Evolutionary conservation across 2,888 invertebrate species (phyloP), one percentile per base, ranked within the genome.

Genomic region (Pycnomerus fuliginosus): DNA sequence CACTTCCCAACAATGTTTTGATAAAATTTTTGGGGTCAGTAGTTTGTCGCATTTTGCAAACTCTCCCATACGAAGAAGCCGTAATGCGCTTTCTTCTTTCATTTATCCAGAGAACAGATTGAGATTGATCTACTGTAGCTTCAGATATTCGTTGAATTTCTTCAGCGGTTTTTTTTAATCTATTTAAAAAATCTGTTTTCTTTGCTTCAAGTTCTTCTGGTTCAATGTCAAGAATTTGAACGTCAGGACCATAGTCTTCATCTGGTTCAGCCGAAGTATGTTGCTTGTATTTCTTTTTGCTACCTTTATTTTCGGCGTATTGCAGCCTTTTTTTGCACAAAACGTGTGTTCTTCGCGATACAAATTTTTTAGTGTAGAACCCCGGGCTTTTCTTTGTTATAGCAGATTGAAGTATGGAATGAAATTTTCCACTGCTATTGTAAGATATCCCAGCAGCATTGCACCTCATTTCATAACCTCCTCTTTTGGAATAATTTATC

Each of bases 391-490:
- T 17, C 11, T 15, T 15, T 4, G 23, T 39, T 22, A 15, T 4
- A 15, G 38, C 30, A 17, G 12, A 33, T 15, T 39, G 23, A 14
- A 39, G 3, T 10, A 7, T 14, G 7, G 11, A 8, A 17, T 7
- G 11, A 37, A 12, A 37, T 17, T 29, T 22, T 3, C 8, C 29
- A 20, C 15, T 16, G 10, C 8, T 3, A 20, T 37, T 37, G 15
- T 17, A 15, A 7, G 29, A 37, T 11, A 37, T 10, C 20, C 20
- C 61, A 5, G 67, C 58, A 11, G 59, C 58, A 3, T 52, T 35
- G 22, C 58, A 62, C 34, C 66, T 50, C 8, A 44, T 54, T 53
- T 58, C 48, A 40, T 64, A 69, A 2, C 53, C 55, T 15, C 59
- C 37, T 38, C 43, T 54, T 34, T 50, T 32, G 5, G 54, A 22